A percentile compares a stretch with the other conserved stretches of the same genome.
Conservation (phyloP, 2,797 vertebrate genomes). For the Hippoglossus hippoglossus region DNA sequence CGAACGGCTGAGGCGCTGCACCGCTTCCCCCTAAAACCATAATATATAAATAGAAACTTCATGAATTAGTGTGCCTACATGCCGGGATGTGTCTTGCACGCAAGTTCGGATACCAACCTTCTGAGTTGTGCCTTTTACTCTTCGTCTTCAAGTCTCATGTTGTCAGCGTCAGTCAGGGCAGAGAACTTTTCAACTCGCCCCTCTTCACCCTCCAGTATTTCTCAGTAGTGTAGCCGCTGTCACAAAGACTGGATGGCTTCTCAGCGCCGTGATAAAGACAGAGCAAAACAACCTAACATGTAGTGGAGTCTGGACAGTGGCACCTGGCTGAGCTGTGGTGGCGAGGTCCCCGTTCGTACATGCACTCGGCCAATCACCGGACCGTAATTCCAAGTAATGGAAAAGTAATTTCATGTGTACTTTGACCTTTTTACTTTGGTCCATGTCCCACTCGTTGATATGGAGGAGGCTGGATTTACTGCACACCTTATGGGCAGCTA, state of each 20-base stretch:
- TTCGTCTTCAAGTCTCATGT: conserved; percentile 3
- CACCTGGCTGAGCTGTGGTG: too few relatives aligned
- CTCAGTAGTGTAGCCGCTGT: too few relatives aligned
- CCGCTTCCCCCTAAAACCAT: conserved; percentile 22
- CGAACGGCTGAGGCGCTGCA: conserved; percentile 12
- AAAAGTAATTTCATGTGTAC: too few relatives aligned
- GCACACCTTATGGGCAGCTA: too few relatives aligned
- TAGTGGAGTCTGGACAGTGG: too few relatives aligned
- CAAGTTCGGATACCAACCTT: conserved; percentile 11
- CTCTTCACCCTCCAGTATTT: too few relatives aligned
- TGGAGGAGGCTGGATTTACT: too few relatives aligned
- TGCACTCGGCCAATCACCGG: too few relatives aligned
- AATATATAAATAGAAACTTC: conserved; percentile 16
- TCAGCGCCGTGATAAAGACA: neutral
- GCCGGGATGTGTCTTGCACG: neutral
- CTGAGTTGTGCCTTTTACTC: conserved; percentile 11
- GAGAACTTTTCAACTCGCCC: neutral
- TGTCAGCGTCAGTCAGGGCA: neutral
- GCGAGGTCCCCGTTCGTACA: too few relatives aligned
- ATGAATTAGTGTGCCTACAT: neutral
- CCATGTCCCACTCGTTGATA: too few relatives aligned
- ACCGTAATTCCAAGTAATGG: too few relatives aligned
- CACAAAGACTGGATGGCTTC: neutral
- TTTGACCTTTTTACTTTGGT: too few relatives aligned
- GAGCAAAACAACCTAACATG: neutral